These are phyloP conservation scores for Lepilemur ruficaudatus DNA, from an alignment of 2,797 vertebrate genomes.

Conservation along the genomic window DNA sequence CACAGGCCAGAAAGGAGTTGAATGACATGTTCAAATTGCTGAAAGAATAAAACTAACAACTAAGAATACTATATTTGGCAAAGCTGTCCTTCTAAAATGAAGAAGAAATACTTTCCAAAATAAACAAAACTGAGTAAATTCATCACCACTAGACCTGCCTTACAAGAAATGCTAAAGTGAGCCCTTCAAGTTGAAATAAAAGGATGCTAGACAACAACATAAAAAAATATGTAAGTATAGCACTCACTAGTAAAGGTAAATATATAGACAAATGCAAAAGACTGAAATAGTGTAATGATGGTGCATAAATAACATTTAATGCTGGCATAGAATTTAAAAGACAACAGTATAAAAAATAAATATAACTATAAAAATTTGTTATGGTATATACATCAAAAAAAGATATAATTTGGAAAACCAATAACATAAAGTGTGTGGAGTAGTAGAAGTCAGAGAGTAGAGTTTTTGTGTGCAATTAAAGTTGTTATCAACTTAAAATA, in stretches of 20 bases:
- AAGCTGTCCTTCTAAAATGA: background rate
- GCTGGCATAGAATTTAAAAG: background rate
- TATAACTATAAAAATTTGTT: background rate
- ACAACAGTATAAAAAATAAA: background rate
- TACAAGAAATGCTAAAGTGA: background rate
- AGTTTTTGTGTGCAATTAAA: background rate
- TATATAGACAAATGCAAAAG: background rate
- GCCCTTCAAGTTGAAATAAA: background rate
- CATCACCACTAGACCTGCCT: background rate
- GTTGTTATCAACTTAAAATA: background rate
- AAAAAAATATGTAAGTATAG: background rate
- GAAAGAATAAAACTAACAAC: background rate
- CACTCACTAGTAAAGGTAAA: background rate
- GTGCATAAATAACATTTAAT: background rate
- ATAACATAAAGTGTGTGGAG: background rate
- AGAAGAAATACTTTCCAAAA: background rate
- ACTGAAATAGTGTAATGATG: background rate
- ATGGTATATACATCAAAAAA: background rate
- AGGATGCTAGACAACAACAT: background rate
- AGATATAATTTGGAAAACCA: background rate
- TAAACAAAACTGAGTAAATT: background rate
- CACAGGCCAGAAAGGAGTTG: background rate
- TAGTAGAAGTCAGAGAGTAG: background rate
- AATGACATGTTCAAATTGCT: background rate
- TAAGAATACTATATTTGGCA: background rate